Evolutionary conservation across 2,113 vertebrate genomes (phyloP).

Genomic region (human): GRCh38 chr2:193512501-193513000

Average conservation of each 20-base stretch:
- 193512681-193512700: background rate
- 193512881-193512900: conserved; percentile 83
- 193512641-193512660: too few species aligned
- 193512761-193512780: background rate
- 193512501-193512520: too few species aligned
- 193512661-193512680: background rate
- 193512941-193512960: conserved; percentile 84
- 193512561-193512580: too few species aligned
- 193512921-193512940: conserved; percentile 86
- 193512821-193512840: conserved; percentile 73
- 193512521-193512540: too few species aligned
- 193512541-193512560: too few species aligned
- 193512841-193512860: conserved; percentile 79
- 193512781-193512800: conserved; percentile 49
- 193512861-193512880: conserved; percentile 86
- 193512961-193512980: conserved; percentile 85
- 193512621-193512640: too few species aligned
- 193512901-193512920: conserved; percentile 89
- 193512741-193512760: background rate
- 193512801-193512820: conserved; percentile 63
- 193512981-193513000: conserved; percentile 88
- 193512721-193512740: background rate
- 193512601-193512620: too few species aligned
- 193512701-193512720: background rate
- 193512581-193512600: too few species aligned